These are phyloP conservation scores for Taxidea taxus DNA, from an alignment of 2,113 vertebrate genomes.

Conservation along the genomic window DNA sequence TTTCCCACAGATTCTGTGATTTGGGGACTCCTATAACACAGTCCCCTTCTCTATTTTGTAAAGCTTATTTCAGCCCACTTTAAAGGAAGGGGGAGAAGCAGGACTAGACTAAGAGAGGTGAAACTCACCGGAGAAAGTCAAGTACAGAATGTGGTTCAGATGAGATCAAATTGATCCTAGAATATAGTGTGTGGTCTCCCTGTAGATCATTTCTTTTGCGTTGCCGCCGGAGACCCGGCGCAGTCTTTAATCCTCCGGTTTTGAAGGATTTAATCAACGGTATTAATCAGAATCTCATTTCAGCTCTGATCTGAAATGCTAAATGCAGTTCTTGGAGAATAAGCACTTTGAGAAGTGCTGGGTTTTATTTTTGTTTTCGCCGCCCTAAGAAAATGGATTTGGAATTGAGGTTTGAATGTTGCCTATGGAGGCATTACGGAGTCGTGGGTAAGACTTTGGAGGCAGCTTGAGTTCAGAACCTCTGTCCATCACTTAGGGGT, in stretches of 20 bases:
- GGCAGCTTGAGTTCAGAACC: not conserved
- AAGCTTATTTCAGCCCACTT: not conserved
- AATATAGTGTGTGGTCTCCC: not conserved
- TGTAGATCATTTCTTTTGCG: not conserved
- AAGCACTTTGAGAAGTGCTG: not conserved
- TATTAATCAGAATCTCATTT: not conserved
- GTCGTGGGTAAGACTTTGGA: not conserved
- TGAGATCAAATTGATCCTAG: not conserved
- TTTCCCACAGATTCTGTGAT: not conserved
- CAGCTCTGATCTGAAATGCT: not conserved
- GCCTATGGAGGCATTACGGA: not conserved
- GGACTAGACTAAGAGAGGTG: not conserved
- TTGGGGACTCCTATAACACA: not conserved
- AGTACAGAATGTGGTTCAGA: not conserved
- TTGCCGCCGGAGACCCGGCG: not conserved
- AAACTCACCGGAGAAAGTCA: not conserved
- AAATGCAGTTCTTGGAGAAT: not conserved
- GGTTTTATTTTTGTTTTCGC: not conserved
- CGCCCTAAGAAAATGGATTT: not conserved
- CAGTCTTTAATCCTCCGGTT: not conserved
- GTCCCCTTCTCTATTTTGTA: not conserved
- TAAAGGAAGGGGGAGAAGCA: not conserved
- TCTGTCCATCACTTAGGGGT: rapidly evolving
- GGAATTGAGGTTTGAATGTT: not conserved
- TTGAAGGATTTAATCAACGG: too few relatives aligned